phyloP scores from a whole-genome alignment of 2,888 invertebrate genomes.

The Galerucella pusilla region DNA sequence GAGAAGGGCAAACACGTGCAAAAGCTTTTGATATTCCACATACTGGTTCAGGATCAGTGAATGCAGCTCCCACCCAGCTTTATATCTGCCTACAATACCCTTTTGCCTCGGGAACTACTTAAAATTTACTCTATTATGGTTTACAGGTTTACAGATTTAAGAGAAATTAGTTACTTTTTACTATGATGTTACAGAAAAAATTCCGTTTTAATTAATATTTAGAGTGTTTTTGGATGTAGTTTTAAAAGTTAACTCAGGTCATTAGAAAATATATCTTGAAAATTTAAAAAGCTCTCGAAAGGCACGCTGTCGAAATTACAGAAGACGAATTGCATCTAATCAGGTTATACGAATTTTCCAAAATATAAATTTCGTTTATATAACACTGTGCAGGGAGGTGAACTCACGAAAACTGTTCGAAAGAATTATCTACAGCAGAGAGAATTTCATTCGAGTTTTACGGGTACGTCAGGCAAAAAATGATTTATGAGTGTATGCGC shows the following conservation, averaged over 20 bases:
- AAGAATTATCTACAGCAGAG: slow-evolving; percentile 53
- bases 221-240: too few relatives aligned
- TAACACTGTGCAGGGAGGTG: slow-evolving; percentile 25
- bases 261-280: background rate
- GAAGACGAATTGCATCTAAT: slow-evolving; percentile 26
- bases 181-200: too few relatives aligned
- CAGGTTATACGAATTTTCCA: slow-evolving; percentile 26
- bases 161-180: too few relatives aligned
- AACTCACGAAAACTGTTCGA: slow-evolving; percentile 47
- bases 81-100: too few relatives aligned
- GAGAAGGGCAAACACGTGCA: too few relatives aligned
- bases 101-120: too few relatives aligned
- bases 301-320: slow-evolving; percentile 3
- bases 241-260: background rate
- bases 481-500: slow-evolving; percentile 55
- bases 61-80: too few relatives aligned
- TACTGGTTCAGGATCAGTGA: too few relatives aligned
- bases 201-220: too few relatives aligned
- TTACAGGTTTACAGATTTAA: too few relatives aligned
- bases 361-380: slow-evolving; percentile 28
- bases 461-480: slow-evolving; percentile 54
- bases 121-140: too few relatives aligned
- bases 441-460: slow-evolving; percentile 58
- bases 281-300: background rate
- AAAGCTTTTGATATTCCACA: too few relatives aligned